Percentiles rank a stretch among this genome's conserved stretches.
phyloP scores from a whole-genome alignment of 2,113 vertebrate species.

The Danionella cerebrum region DNA sequence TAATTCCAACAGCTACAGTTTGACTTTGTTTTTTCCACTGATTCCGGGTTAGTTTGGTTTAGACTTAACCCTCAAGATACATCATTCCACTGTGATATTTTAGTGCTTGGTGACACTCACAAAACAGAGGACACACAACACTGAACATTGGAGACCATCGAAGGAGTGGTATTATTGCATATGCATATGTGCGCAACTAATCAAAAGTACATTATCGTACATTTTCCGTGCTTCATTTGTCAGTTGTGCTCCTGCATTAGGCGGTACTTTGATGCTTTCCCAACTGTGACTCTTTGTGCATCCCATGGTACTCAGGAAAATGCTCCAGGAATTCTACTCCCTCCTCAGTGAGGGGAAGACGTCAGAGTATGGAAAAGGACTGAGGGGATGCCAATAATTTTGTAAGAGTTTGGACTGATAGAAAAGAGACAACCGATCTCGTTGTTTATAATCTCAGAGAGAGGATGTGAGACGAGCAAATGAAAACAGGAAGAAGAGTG shows the following conservation, averaged over 20 bases:
- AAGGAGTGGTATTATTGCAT: too few species aligned
- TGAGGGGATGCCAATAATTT: neutral
- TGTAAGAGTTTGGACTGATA: neutral
- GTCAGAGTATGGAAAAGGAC: neutral
- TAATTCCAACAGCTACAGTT: too few species aligned
- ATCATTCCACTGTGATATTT: too few species aligned
- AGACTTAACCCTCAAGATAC: too few species aligned
- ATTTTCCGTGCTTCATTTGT: neutral
- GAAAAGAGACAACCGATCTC: neutral
- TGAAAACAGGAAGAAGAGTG: slow-evolving; percentile 50
- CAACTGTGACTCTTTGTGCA: slow-evolving; percentile 34
- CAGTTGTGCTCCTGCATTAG: slow-evolving; percentile 13
- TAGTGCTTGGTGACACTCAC: too few species aligned
- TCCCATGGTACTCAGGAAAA: slow-evolving; percentile 10
- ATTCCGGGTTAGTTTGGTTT: too few species aligned
- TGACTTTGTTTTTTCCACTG: too few species aligned
- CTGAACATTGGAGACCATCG: too few species aligned
- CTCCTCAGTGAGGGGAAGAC: slow-evolving; percentile 45
- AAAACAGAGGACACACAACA: too few species aligned
- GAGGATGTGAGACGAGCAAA: slow-evolving; percentile 38
- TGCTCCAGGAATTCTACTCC: slow-evolving; percentile 46
- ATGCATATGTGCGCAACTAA: too few species aligned
- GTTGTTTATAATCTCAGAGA: neutral
- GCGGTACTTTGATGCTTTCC: slow-evolving; percentile 12
- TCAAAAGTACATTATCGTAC: neutral